These are phyloP conservation scores for Urocolius indicus DNA, from an alignment of 2,113 vertebrate genomes.

Conservation along the genomic window DNA sequence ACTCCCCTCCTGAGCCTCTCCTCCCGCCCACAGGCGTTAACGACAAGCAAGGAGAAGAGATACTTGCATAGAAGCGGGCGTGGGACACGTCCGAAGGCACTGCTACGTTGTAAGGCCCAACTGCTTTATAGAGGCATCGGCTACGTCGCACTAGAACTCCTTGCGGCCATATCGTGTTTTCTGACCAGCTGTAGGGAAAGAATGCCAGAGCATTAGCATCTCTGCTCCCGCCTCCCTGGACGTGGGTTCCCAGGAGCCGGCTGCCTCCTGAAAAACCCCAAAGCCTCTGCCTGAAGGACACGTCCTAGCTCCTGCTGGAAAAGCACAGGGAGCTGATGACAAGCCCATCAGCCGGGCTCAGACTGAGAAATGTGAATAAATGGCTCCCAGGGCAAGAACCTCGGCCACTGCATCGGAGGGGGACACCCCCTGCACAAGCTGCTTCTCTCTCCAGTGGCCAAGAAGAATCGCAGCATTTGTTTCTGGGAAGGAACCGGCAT, in stretches of 20 bases:
- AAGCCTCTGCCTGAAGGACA: not conserved
- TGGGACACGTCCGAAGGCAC: conserved; percentile 97
- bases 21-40: not conserved
- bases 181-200: conserved; percentile 89
- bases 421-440: not conserved
- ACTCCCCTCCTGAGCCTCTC: not conserved
- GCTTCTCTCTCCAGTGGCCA: not conserved
- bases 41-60: not conserved
- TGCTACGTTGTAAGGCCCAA: conserved; percentile 95
- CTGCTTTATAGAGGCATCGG: conserved; percentile 93
- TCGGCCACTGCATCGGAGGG: not conserved
- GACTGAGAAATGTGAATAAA: not conserved
- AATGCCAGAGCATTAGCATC: conserved; percentile 26
- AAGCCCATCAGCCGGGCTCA: not conserved
- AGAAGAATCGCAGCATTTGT: not conserved
- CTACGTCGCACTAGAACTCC: conserved; percentile 97
- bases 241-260: accelerated
- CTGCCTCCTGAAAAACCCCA: not conserved
- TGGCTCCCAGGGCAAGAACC: not conserved
- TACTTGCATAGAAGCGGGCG: conserved; percentile 98
- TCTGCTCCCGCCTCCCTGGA: not conserved
- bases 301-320: not conserved
- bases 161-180: conserved; percentile 96
- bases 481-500: not conserved
- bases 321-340: not conserved